phyloP scores from a whole-genome alignment of 2,888 invertebrate genomes.

The Aleiodes leptofemur region DNA sequence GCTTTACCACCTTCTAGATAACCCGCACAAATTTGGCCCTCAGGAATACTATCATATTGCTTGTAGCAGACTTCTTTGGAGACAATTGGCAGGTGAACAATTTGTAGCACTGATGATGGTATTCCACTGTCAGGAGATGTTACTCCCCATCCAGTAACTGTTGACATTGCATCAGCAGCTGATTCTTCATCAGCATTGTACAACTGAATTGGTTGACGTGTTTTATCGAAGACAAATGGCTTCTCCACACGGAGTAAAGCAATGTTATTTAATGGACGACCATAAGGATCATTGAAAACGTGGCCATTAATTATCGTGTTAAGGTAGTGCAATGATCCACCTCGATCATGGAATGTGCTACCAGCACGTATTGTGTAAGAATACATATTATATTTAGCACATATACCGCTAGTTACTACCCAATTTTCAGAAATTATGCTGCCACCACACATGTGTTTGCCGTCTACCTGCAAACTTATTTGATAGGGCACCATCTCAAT shows the following conservation, averaged over 20 bases:
- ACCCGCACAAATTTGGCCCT: constrained; percentile 79
- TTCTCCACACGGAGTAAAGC: constrained; percentile 76
- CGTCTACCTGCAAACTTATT: constrained; percentile 72
- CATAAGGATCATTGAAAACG: neutral
- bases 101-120: constrained; percentile 71
- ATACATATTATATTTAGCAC: constrained; percentile 61
- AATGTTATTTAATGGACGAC: constrained; percentile 72
- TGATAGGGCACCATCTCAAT: constrained; percentile 76
- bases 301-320: constrained; percentile 34
- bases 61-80: constrained; percentile 74
- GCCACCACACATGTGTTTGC: constrained; percentile 78
- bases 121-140: no score
- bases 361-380: constrained; percentile 47
- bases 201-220: constrained; percentile 75
- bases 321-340: constrained; percentile 48
- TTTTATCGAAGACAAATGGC: constrained; percentile 76
- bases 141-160: constrained; percentile 60
- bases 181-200: constrained; percentile 66
- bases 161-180: constrained; percentile 48
- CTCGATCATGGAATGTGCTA: constrained; percentile 73
- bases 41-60: constrained; percentile 64
- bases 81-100: constrained; percentile 77
- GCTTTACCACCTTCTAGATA: constrained; percentile 77
- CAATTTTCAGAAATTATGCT: constrained; percentile 75
- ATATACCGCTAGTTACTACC: constrained; percentile 72